phyloP scores from a whole-genome alignment of 1,140 invertebrate species.

The Drosophila pandora region DNA sequence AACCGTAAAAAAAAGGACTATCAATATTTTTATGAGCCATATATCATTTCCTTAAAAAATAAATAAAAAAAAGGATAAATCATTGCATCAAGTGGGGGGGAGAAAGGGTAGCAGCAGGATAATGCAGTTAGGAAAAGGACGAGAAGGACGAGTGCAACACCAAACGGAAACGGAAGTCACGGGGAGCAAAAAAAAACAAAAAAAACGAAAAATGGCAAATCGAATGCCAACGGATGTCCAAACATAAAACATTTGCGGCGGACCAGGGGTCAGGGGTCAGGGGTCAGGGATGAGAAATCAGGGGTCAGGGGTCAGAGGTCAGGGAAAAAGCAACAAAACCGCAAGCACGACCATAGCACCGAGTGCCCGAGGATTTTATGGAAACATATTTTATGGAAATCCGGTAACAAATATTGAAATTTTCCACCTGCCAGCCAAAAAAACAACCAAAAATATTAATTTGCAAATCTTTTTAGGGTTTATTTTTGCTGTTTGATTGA shows the following conservation, averaged over 20 bases:
- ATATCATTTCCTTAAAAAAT: too few relatives aligned
- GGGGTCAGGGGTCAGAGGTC: slow-evolving; percentile 20
- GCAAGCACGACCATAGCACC: not conserved
- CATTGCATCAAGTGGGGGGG: not conserved
- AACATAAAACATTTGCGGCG: slow-evolving; percentile 46
- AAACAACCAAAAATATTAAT: slow-evolving; percentile 5
- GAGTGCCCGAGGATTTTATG: slow-evolving; percentile 3
- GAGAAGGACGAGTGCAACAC: slow-evolving; percentile 23
- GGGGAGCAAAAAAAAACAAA: slow-evolving; percentile 22
- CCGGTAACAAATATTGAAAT: slow-evolving; percentile 24
- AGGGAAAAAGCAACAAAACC: slow-evolving; percentile 6
- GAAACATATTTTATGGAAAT: slow-evolving; percentile 39
- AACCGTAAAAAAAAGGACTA: too few relatives aligned
- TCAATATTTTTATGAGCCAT: too few relatives aligned
- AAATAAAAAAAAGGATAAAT: not conserved
- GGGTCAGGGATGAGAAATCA: slow-evolving; percentile 33
- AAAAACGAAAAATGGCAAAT: not conserved
- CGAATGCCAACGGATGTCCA: slow-evolving; percentile 52
- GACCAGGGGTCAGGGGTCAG: too few relatives aligned
- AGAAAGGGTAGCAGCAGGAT: not conserved
- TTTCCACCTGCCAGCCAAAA: not conserved
- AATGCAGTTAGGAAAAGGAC: slow-evolving; percentile 16
- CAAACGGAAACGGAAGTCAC: slow-evolving; percentile 64
- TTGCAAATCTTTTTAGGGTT: slow-evolving; percentile 33
- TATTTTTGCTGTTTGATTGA: slow-evolving; percentile 31